Base-by-base conservation (phyloP, 2,113 vertebrate species). In the Pteruthius melanotis region DNA sequence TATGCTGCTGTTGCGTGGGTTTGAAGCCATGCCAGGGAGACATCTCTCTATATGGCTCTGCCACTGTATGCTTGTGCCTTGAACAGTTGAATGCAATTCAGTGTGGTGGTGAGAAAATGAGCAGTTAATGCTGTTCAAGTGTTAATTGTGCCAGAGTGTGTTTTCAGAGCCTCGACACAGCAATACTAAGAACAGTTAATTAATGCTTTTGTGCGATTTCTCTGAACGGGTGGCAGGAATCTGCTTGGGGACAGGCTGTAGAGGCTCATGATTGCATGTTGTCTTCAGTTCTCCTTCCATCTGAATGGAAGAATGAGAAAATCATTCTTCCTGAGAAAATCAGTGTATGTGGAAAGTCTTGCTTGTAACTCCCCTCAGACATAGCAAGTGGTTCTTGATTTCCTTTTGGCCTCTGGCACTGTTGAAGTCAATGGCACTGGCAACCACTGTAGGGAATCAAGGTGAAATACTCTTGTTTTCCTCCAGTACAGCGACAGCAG, bases 11-110 rank as follows among this genome's bases (percentile, higher is more conserved):
- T 66, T 87, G 56, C 49, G 81, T 83, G 61, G 40, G 18, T 87
- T 91, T 94, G 87, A 97, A 94, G 72, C 40, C 44, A 39, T 78
- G 49, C 63, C 49, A 27, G 61, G 27, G 83, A 81, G 69, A 56
- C 49, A 81, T 20, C 33, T 81, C 63, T 56, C 49, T 87, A n/a
- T 61, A 75, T 4, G 33, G 30, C 33, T 69, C 54, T 69, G 49
- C 69, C 61, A n/a, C 69, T 56, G 23, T 13, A 13, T 23, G 11
- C 69, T 56, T 69, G 33, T 76, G 63, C 69, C 56, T 87, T 81
- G 63, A 92, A 76, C n/a, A 75, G 37, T 87, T 75, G 76, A 69
- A 56, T 69, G 49, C 69, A 69, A 50, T 61, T 91, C 76, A 69
- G 1, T 39, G 69, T 81, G 69, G 40, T 1, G 4, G 49, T 87